phyloP scores from a whole-genome alignment of 2,888 invertebrate genomes.

The Plagiodera versicolora region DNA sequence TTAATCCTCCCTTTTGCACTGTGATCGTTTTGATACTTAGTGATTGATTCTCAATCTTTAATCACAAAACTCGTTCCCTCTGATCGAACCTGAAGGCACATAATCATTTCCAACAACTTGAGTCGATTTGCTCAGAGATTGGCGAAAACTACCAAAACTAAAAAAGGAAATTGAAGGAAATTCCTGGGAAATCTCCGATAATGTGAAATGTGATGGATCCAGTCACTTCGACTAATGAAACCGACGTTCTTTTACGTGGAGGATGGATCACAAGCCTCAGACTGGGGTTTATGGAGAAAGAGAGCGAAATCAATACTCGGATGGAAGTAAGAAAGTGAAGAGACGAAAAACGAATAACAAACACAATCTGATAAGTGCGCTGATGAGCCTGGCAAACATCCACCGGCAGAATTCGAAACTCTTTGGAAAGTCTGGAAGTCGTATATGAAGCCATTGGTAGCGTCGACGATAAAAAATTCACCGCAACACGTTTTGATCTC shows the following conservation, averaged over 20 bases:
- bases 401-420: constrained; percentile 17
- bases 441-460: constrained; percentile 6
- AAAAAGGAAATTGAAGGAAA: constrained; percentile 1
- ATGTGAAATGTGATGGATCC: constrained; percentile 9
- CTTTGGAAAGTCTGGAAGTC: constrained; percentile 6
- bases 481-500: no score
- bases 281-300: constrained; percentile 21
- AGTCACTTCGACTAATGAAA: constrained; percentile 12
- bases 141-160: not conserved
- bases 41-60: no score
- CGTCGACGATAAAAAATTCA: not conserved
- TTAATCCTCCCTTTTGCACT: no score
- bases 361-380: constrained; percentile 46
- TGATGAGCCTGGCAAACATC: constrained; percentile 38
- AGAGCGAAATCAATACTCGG: constrained; percentile 38
- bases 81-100: not conserved
- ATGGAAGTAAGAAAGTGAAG: constrained; percentile 35
- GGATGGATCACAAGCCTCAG: not conserved
- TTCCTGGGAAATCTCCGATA: not conserved
- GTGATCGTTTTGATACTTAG: no score
- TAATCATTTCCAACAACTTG: not conserved
- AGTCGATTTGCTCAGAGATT: not conserved
- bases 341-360: constrained; percentile 39
- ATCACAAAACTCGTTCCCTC: no score
- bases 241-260: constrained; percentile 8